These are phyloP conservation scores for Drosophila kohkoa DNA, from an alignment of 1,140 invertebrate genomes.

Conservation along the genomic window DNA sequence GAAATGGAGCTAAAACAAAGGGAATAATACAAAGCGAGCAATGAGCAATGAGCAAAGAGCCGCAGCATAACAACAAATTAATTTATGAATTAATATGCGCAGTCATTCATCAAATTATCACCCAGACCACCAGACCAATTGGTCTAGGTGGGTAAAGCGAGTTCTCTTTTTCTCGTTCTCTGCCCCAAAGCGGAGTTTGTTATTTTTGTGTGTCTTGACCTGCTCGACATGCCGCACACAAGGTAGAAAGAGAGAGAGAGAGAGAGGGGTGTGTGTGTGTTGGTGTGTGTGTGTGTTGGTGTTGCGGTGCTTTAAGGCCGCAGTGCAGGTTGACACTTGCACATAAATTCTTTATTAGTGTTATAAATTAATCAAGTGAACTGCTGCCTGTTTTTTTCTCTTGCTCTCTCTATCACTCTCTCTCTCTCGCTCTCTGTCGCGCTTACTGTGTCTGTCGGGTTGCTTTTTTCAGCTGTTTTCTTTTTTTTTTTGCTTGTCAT, in stretches of 20 bases:
- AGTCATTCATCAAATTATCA: slow-evolving; percentile 79
- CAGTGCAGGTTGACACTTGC: slow-evolving; percentile 78
- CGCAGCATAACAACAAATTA: slow-evolving; percentile 71
- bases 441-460: slow-evolving; percentile 32
- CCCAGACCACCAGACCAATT: slow-evolving; percentile 17
- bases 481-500: slow-evolving; percentile 61
- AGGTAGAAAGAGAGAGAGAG: too few relatives aligned
- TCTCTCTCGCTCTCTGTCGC: slow-evolving; percentile 31
- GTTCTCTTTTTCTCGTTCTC: too few relatives aligned
- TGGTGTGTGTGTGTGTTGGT: not conserved
- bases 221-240: slow-evolving; percentile 40
- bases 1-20: not conserved
- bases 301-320: slow-evolving; percentile 47
- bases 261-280: not conserved
- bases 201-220: slow-evolving; percentile 59
- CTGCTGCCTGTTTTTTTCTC: slow-evolving; percentile 45
- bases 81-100: slow-evolving; percentile 81
- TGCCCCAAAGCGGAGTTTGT: slow-evolving; percentile 9
- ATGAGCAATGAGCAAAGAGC: slow-evolving; percentile 21
- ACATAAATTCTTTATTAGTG: slow-evolving; percentile 82
- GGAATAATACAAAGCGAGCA: slow-evolving; percentile 48
- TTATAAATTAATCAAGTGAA: slow-evolving; percentile 82
- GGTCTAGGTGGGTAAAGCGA: not conserved
- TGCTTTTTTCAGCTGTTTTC: slow-evolving; percentile 40
- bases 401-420: slow-evolving; percentile 9